phyloP scores from a whole-genome alignment of 2,113 vertebrate species.

The Brachyistius frenatus region DNA sequence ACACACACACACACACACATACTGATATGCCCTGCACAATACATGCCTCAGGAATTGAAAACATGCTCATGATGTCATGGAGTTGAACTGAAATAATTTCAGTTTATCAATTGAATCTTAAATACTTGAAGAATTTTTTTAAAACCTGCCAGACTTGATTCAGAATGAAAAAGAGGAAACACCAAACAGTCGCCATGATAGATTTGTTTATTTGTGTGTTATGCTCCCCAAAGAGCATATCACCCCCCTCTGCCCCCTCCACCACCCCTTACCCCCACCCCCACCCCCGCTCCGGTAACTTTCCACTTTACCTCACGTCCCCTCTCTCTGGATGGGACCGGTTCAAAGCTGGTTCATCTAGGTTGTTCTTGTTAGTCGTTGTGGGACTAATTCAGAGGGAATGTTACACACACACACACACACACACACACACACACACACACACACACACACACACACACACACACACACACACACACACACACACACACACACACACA shows the following conservation, averaged over 20 bases:
- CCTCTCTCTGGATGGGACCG: slow-evolving; percentile 1
- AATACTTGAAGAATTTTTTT: background rate
- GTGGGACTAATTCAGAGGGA: slow-evolving; percentile 21
- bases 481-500: background rate
- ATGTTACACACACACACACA: background rate
- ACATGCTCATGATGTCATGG: background rate
- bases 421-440: background rate
- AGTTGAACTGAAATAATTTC: too few relatives aligned
- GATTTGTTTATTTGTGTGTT: background rate
- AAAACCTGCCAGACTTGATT: too few relatives aligned
- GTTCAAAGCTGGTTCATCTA: slow-evolving; percentile 41
- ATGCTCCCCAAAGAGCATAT: too few relatives aligned
- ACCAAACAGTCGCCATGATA: background rate
- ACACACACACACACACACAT: background rate
- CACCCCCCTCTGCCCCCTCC: background rate
- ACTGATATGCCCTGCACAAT: background rate
- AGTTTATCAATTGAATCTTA: background rate
- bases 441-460: too few relatives aligned
- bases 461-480: too few relatives aligned
- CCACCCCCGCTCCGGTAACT: background rate
- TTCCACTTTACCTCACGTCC: slow-evolving; percentile 1
- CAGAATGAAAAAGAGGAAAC: background rate
- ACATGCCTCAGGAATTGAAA: background rate
- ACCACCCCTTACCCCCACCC: too few relatives aligned
- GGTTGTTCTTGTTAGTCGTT: slow-evolving; percentile 23